These are phyloP conservation scores for Brevimyrus niger DNA, from an alignment of 2,113 vertebrate genomes.

Conservation along the genomic window DNA sequence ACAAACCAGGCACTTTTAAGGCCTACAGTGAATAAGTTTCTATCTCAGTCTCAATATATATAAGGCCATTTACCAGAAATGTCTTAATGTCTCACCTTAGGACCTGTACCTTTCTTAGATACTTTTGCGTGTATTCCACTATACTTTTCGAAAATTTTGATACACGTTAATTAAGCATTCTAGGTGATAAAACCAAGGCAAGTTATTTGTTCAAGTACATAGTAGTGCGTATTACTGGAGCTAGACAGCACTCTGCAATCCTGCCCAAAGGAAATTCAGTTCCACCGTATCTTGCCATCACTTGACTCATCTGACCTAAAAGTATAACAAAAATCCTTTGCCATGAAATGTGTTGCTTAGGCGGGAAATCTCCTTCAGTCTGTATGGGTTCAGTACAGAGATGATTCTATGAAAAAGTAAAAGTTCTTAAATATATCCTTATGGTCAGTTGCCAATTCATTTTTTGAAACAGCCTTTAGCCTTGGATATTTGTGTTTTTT, in stretches of 20 bases:
- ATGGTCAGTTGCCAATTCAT: background rate
- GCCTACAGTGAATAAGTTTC: background rate
- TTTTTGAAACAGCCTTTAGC: background rate
- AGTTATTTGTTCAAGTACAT: background rate
- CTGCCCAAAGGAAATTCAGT: background rate
- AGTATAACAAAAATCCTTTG: background rate
- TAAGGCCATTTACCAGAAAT: background rate
- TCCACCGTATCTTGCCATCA: background rate
- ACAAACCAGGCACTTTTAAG: background rate
- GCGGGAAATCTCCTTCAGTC: background rate
- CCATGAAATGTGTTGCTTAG: background rate
- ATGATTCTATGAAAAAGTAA: background rate
- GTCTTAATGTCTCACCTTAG: background rate
- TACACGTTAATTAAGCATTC: background rate
- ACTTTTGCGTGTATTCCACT: background rate
- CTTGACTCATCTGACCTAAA: background rate
- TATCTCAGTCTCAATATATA: background rate
- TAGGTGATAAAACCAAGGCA: background rate
- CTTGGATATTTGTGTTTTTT: background rate
- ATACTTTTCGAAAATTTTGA: background rate
- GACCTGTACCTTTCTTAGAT: background rate
- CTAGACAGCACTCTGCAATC: background rate
- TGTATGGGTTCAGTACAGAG: background rate
- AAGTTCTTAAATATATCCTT: background rate
- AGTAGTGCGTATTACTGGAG: background rate